These are phyloP conservation scores for Percopsis omiscomaycus DNA, from an alignment of 2,797 vertebrate species.

Conservation along the genomic window DNA sequence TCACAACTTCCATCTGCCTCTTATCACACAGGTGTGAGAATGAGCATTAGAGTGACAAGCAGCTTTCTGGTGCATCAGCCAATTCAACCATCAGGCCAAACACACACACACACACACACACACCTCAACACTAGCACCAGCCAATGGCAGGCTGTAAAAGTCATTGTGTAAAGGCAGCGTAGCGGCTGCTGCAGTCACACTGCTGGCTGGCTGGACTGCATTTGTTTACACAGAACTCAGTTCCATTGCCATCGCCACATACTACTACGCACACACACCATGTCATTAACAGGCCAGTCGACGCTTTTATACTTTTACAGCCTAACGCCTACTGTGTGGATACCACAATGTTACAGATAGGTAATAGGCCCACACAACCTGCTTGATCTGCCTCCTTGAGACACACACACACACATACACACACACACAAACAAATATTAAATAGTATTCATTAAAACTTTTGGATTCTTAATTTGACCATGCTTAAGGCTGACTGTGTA, in stretches of 20 bases:
- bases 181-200: slow-evolving; percentile 23
- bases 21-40: slow-evolving; percentile 58
- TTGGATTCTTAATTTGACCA: too few relatives aligned
- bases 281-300: slow-evolving; percentile 60
- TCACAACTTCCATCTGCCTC: slow-evolving; percentile 38
- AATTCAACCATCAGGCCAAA: slow-evolving; percentile 47
- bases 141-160: slow-evolving; percentile 63
- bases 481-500: too few relatives aligned
- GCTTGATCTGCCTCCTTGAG: slow-evolving; percentile 21
- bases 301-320: slow-evolving; percentile 70
- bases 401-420: slow-evolving; percentile 17
- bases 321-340: slow-evolving; percentile 56
- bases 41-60: slow-evolving; percentile 29
- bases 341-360: slow-evolving; percentile 35
- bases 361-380: slow-evolving; percentile 19
- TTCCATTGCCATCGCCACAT: slow-evolving; percentile 49
- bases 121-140: slow-evolving; percentile 45
- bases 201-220: slow-evolving; percentile 16
- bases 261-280: slow-evolving; percentile 30
- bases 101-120: slow-evolving; percentile 30
- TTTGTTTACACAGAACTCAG: slow-evolving; percentile 61
- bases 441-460: too few relatives aligned
- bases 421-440: not conserved
- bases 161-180: slow-evolving; percentile 43
- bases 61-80: slow-evolving; percentile 44